Evolutionary conservation across 1,140 invertebrate species (phyloP), one percentile per base, ranked within the genome.

Genomic region (Atta colombica): DNA sequence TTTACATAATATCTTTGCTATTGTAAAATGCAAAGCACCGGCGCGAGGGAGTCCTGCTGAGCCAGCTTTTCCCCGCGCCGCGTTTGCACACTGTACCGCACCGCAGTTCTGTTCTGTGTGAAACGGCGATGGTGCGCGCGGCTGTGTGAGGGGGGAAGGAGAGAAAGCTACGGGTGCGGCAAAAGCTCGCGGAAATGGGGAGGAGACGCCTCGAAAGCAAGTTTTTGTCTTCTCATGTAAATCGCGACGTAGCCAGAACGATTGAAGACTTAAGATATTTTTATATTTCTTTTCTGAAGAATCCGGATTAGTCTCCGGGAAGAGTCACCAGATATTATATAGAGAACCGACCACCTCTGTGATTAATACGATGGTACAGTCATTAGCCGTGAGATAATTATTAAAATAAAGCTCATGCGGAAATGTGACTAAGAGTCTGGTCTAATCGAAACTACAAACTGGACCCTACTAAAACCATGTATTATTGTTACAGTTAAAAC

Each of bases 1-100:
- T 94, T 94, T 94, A 93, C 94, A 93, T 94, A 94, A 94, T 93
- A 93, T 93, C 93, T 93, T 94, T 94, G 91, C 93, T 87, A 93
- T 94, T 94, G 93, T 94, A 94, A 94, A 94, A 94, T 93, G 93
- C 91, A 94, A 94, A 94, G 92, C 89, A 92, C 91, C 88, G 69
- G 90, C 89, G 85, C 85, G 77, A 78, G 77, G 63, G 88, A 88
- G 90, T 87, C 82, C 88, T 88, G 89, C 90, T 92, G 92, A 92
- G 91, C 92, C 91, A 93, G 91, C 93, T 92, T 91, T 93, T 94
- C 88, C 91, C 91, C 90, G 80, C 81, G 85, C 69, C 63, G 72
- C 74, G 89, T 89, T 91, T 85, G 81, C 89, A 85, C 63, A 63
- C 80, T 53, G 28, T 5, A 58, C 71, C 51, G 53, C 63, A 49